These are phyloP conservation scores for Pristiophorus japonicus DNA, from an alignment of 2,113 vertebrate genomes.

Conservation along the genomic window DNA sequence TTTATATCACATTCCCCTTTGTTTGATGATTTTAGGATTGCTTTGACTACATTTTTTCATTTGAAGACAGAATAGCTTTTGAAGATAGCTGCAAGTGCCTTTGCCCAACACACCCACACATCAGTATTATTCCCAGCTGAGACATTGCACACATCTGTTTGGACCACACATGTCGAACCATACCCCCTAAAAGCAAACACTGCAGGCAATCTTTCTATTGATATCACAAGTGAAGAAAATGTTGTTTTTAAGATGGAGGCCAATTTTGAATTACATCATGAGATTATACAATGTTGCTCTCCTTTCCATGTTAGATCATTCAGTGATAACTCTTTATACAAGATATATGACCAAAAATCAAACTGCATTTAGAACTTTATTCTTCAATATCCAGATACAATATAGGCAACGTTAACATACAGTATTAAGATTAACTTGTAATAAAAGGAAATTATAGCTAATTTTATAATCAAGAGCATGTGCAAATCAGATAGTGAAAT, in stretches of 20 bases:
- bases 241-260: background rate
- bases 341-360: background rate
- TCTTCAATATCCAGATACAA: background rate
- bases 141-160: background rate
- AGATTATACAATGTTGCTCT: background rate
- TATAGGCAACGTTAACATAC: too few relatives aligned
- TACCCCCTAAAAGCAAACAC: background rate
- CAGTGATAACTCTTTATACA: background rate
- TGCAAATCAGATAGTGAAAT: background rate
- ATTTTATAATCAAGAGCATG: background rate
- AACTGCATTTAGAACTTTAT: too few relatives aligned
- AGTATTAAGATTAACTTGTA: background rate
- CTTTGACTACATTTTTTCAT: slow-evolving; percentile 1
- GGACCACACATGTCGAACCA: background rate
- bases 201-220: background rate
- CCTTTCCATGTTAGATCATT: background rate
- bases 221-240: background rate
- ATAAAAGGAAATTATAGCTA: background rate
- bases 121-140: slow-evolving; percentile 26
- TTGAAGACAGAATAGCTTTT: background rate
- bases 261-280: background rate
- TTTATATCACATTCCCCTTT: background rate
- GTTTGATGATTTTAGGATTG: slow-evolving; percentile 28
- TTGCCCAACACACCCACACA: background rate
- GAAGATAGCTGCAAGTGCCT: background rate